Conservation (phyloP, 2,888 invertebrate genomes). For the Timandra comae region DNA sequence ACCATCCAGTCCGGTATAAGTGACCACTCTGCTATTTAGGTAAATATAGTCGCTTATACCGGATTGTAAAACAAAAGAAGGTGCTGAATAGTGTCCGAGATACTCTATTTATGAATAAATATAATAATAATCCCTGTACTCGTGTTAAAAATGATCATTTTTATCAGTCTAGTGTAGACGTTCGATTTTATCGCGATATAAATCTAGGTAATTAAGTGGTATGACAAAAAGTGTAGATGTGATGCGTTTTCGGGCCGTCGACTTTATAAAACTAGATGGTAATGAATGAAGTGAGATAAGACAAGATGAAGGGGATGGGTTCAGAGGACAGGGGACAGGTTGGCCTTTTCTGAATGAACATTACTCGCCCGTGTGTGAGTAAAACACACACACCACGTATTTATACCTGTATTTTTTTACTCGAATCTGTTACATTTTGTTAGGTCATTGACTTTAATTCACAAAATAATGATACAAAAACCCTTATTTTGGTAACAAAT, state of each 20-base stretch:
- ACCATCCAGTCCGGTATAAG: too few species aligned
- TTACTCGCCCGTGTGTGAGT: constrained; percentile 33
- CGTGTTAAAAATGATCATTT: too few species aligned
- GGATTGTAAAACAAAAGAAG: too few species aligned
- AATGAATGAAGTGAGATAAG: constrained; percentile 75
- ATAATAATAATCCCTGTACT: too few species aligned
- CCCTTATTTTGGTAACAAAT: too few species aligned
- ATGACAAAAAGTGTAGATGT: constrained; percentile 74
- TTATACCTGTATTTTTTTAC: constrained; percentile 34
- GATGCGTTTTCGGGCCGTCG: constrained; percentile 72
- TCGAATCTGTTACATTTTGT: constrained; percentile 30
- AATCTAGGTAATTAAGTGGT: constrained; percentile 74
- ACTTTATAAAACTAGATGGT: constrained; percentile 73
- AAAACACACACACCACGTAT: constrained; percentile 17
- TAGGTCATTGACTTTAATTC: constrained; percentile 24
- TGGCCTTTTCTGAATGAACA: constrained; percentile 60
- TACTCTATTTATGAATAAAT: too few species aligned
- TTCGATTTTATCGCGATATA: constrained; percentile 69
- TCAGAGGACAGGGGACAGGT: constrained; percentile 57
- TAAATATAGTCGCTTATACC: too few species aligned
- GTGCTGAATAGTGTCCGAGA: too few species aligned
- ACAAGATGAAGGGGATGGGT: constrained; percentile 59
- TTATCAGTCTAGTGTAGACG: constrained; percentile 40
- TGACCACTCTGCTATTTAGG: too few species aligned
- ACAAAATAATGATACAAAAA: too few species aligned